phyloP scores from a whole-genome alignment of 2,113 vertebrate genomes.

The Azemiops feae region DNA sequence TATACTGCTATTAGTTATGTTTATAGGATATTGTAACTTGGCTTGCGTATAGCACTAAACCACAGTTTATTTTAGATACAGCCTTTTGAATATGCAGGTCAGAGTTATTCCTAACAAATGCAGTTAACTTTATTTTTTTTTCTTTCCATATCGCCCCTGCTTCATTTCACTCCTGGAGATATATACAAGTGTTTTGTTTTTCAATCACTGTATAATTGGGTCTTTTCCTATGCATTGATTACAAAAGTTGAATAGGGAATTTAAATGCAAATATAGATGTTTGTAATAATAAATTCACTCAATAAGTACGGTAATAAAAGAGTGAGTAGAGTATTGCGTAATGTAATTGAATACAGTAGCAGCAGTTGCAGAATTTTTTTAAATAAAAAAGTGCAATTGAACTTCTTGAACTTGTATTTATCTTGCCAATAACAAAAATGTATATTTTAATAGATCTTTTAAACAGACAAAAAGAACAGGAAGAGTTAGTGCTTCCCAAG shows the following conservation, averaged over 20 bases:
- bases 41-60: neutral
- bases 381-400: neutral
- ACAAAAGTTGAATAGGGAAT: neutral
- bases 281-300: neutral
- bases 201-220: conserved; percentile 35
- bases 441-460: neutral
- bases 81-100: neutral
- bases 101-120: neutral
- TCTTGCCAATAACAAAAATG: neutral
- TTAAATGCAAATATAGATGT: neutral
- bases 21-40: conserved; percentile 27
- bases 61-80: neutral
- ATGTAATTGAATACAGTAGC: neutral
- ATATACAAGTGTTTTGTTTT: conserved; percentile 10
- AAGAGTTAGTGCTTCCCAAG: neutral
- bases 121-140: neutral
- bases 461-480: neutral
- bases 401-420: neutral
- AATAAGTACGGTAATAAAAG: neutral
- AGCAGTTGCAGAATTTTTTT: neutral
- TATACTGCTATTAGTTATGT: conserved; percentile 36
- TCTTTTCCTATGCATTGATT: neutral
- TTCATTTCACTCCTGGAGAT: neutral
- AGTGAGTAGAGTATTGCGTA: neutral
- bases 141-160: neutral